Evolutionary conservation across 2,888 invertebrate species (phyloP).

Genomic region (Empis stercorea): DNA sequence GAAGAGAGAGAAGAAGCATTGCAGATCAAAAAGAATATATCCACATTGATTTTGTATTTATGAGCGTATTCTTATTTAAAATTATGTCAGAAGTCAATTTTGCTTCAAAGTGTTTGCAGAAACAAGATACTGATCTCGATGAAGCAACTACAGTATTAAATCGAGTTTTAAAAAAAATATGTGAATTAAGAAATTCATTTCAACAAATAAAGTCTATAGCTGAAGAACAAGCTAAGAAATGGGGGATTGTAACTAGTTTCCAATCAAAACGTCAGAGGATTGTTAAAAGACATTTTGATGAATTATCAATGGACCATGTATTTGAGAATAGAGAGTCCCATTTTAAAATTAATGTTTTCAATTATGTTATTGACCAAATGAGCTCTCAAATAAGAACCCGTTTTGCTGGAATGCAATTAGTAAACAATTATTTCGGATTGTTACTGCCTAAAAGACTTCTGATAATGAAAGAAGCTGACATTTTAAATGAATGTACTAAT

Average conservation of each 20-base stretch:
- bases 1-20: not conserved
- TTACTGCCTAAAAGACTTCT: not conserved
- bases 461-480: not conserved
- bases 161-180: not conserved
- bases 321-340: not conserved
- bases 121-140: not conserved
- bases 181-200: not conserved
- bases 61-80: constrained; percentile 1
- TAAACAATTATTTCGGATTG: not conserved
- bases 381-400: constrained; percentile 1
- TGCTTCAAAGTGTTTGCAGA: not conserved
- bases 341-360: constrained; percentile 1
- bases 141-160: not conserved
- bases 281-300: not conserved
- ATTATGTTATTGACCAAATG: not conserved
- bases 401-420: not conserved
- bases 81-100: not conserved
- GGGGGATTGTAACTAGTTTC: not conserved
- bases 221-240: not conserved
- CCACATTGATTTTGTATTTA: constrained; percentile 1
- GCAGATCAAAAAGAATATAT: not conserved
- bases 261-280: not conserved
- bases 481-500: not conserved
- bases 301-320: not conserved
- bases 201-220: not conserved